These are phyloP conservation scores for Zygaena filipendulae DNA, from an alignment of 2,888 invertebrate genomes.

Conservation along the genomic window DNA sequence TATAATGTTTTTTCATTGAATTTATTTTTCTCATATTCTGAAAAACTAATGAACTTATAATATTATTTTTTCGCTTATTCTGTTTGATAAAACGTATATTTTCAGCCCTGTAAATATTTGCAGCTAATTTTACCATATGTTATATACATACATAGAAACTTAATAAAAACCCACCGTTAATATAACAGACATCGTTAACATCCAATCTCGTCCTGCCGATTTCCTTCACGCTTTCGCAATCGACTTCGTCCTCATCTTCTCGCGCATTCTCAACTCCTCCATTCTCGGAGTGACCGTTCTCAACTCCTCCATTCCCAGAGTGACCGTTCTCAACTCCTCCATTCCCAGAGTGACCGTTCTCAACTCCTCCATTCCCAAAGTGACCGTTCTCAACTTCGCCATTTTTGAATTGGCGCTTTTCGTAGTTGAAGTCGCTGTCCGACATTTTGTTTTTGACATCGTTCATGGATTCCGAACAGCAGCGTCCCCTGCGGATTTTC, in stretches of 20 bases:
- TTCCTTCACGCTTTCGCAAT: constrained; percentile 67
- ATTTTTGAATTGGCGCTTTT: too few relatives aligned
- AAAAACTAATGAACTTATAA: too few relatives aligned
- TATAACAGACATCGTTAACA: constrained; percentile 89
- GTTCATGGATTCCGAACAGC: constrained; percentile 28
- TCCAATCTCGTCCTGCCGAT: constrained; percentile 73
- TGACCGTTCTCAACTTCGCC: constrained; percentile 7
- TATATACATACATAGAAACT: too few relatives aligned
- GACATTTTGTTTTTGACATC: constrained; percentile 16
- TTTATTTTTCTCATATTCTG: too few relatives aligned
- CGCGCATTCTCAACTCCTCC: constrained; percentile 5
- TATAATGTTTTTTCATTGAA: too few relatives aligned
- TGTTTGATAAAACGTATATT: too few relatives aligned
- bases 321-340: constrained; percentile 20
- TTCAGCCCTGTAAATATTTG: too few relatives aligned
- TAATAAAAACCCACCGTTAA: constrained; percentile 92
- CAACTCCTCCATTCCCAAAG: constrained; percentile 5
- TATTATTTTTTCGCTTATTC: too few relatives aligned
- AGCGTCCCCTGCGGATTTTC: constrained; percentile 31
- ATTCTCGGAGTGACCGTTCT: constrained; percentile 8
- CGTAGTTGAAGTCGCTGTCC: constrained; percentile 11
- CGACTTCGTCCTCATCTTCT: constrained; percentile 10
- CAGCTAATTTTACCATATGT: too few relatives aligned
- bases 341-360: constrained; percentile 12
- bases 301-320: constrained; percentile 19